phyloP scores from a whole-genome alignment of 1,140 invertebrate species.

The Tigriopus japonicus region DNA sequence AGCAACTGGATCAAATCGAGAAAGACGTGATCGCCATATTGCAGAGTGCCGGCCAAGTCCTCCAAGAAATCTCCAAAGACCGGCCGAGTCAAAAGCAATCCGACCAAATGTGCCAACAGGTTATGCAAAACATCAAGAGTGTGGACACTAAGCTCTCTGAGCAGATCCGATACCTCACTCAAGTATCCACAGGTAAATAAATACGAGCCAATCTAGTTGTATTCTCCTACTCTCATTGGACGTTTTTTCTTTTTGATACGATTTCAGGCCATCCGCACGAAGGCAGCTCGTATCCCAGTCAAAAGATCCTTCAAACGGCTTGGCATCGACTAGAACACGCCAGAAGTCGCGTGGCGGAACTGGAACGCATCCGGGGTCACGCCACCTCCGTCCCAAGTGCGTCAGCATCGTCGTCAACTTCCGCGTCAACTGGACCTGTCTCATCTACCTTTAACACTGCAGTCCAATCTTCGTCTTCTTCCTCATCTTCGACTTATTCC shows the following conservation, averaged over 20 bases:
- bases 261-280: slow-evolving; percentile 5
- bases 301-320: slow-evolving; percentile 8
- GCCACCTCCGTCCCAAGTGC: background rate
- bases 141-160: slow-evolving; percentile 7
- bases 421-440: no score
- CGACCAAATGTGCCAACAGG: background rate
- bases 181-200: slow-evolving; percentile 2
- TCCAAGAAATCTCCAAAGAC: slow-evolving; percentile 2
- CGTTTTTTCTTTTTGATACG: no score
- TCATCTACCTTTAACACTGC: no score
- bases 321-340: slow-evolving; percentile 12
- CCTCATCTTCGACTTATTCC: no score
- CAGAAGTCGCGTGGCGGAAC: background rate
- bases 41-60: background rate
- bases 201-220: no score
- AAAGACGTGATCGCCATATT: slow-evolving; percentile 10
- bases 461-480: no score
- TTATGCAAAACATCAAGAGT: background rate
- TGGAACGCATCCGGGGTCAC: background rate
- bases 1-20: slow-evolving; percentile 4
- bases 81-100: slow-evolving; percentile 3
- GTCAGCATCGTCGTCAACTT: no score
- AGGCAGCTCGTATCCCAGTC: slow-evolving; percentile 2
- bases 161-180: slow-evolving; percentile 9
- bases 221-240: no score